Evolutionary conservation across 2,113 vertebrate genomes (phyloP).

Genomic region (Empidonax alnorum): DNA sequence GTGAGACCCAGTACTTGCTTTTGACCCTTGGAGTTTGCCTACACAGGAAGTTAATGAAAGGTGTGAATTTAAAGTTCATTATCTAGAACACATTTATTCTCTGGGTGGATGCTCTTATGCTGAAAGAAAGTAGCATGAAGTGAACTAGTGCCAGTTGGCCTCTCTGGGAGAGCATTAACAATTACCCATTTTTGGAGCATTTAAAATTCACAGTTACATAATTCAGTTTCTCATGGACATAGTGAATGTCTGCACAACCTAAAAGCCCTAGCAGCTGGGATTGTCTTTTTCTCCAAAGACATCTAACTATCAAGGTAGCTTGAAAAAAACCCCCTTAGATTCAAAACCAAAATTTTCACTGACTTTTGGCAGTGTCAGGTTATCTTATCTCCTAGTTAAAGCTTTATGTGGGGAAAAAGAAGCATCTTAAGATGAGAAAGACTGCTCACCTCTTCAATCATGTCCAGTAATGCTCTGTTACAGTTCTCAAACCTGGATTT

Average conservation of each 20-base stretch:
- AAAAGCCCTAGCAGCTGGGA: not conserved
- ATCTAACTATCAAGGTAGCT: not conserved
- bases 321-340: not conserved
- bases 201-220: slow-evolving; percentile 47
- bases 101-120: not conserved
- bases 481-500: slow-evolving; percentile 95
- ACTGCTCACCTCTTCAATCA: slow-evolving; percentile 92
- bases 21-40: not conserved
- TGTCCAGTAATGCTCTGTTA: slow-evolving; percentile 92
- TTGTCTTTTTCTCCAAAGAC: not conserved
- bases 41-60: slow-evolving; percentile 29
- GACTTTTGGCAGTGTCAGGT: not conserved
- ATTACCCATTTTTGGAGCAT: slow-evolving; percentile 7
- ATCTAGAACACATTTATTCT: slow-evolving; percentile 9
- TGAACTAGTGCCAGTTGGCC: slow-evolving; percentile 1
- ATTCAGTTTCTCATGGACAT: not conserved
- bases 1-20: not conserved
- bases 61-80: slow-evolving; percentile 6
- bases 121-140: slow-evolving; percentile 14
- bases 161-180: not conserved
- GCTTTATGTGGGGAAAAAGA: not conserved
- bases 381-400: not conserved
- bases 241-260: not conserved
- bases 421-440: not conserved
- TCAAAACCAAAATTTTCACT: not conserved